Base-by-base conservation (phyloP, 2,797 vertebrate species). In the Ataeniobius toweri region DNA sequence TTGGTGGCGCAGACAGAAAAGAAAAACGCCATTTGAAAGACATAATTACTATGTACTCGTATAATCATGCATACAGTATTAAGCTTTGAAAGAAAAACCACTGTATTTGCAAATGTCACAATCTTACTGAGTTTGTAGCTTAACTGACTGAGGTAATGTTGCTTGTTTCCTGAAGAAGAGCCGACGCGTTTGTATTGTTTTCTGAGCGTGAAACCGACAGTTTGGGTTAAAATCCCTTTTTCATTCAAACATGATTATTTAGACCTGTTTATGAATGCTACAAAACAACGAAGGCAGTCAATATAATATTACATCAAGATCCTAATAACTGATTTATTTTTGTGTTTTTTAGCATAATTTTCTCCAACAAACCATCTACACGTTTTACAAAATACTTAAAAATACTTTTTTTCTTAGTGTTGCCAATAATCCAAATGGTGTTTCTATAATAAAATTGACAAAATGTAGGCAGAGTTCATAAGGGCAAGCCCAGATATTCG, bases 121-220 rank as follows among this genome's bases (percentile, higher is more conserved):
- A 85, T 87, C 74, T 88, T 69, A 82, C 82, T 2, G 61, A 84
- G 85, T 84, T 81, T 69, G 83, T 87, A 90, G 89, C 90, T 92
- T 85, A 85, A 85, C 82, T 80, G 90, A 87, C 92, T 94, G 93
- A 94, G 93, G 92, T 93, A 93, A 91, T 84, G 90, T 93, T 88
- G 86, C 88, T 85, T 71, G 88, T 88, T 92, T 94, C 93, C 93
- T 92, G 93, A 93, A 91, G 85, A 68, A 78, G 71, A 91, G 85
- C 80, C 80, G 80, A 75, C 81, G 50, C 74, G 71, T 81, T 67
- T 50, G 58, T 55, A 51, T 51, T 65, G 74, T 18, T 53, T 63
- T 80, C 79, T 82, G 85, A 80, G 81, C 53, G 24, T 61, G 26
- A 70, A 86, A 73, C 51, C 58, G 77, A 69, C 61, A 13, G 75